Conservation (phyloP, 2,797 vertebrate genomes). For the Sebastes goodei region DNA sequence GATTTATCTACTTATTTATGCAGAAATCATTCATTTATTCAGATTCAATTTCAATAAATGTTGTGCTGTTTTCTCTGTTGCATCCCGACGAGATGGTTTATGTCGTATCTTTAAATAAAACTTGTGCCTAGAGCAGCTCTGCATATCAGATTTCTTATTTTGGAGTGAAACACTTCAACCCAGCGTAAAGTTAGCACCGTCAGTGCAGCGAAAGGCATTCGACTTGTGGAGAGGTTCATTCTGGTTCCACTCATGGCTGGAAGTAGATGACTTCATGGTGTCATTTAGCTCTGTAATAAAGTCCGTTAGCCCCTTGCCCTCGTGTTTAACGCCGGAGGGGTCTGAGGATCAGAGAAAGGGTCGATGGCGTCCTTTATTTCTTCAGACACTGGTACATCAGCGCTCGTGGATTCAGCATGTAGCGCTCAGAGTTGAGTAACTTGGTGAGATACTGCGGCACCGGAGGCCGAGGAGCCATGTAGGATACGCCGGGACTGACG, state of each 20-base stretch:
- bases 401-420: conserved; percentile 83
- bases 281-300: conserved; percentile 48
- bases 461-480: conserved; percentile 76
- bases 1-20: neutral
- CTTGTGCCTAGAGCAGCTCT: conserved; percentile 31
- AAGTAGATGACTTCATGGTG: conserved; percentile 37
- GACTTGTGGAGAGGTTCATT: conserved; percentile 38
- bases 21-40: neutral
- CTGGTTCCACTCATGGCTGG: conserved; percentile 44
- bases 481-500: conserved; percentile 83
- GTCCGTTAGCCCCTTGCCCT: neutral
- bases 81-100: neutral
- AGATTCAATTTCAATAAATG: neutral
- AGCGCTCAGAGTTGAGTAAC: conserved; percentile 85
- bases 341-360: conserved; percentile 13
- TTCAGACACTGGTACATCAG: conserved; percentile 89
- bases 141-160: conserved; percentile 41
- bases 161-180: conserved; percentile 20
- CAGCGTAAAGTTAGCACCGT: conserved; percentile 62
- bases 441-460: conserved; percentile 87
- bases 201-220: conserved; percentile 60
- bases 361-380: conserved; percentile 66
- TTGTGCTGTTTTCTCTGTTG: conserved; percentile 41
- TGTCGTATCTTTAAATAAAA: neutral
- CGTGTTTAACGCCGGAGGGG: neutral